Evolutionary conservation across 2,113 vertebrate genomes (phyloP).

Genomic region (Daubentonia madagascariensis): DNA sequence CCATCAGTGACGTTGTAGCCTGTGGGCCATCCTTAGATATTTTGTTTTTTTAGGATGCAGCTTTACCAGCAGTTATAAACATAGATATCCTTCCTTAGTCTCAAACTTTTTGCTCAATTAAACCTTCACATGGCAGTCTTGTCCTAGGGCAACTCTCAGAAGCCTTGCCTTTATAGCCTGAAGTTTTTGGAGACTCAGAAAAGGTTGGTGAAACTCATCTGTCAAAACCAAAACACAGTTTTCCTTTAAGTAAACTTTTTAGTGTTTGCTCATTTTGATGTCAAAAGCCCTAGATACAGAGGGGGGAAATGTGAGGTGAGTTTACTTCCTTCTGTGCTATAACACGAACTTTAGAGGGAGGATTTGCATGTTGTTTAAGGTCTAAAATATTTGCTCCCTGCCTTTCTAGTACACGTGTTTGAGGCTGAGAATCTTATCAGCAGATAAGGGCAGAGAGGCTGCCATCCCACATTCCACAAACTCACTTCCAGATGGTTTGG

Average conservation of each 20-base stretch:
- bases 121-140: not conserved
- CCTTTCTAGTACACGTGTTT: constrained; percentile 60
- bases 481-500: constrained; percentile 80
- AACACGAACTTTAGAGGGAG: constrained; percentile 37
- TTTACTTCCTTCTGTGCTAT: not conserved
- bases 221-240: not conserved
- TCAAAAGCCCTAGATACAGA: not conserved
- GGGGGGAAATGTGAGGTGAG: not conserved
- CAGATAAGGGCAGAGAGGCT: constrained; percentile 80
- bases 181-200: not conserved
- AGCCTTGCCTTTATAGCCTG: not conserved
- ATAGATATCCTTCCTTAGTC: not conserved
- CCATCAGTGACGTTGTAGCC: not conserved
- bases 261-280: not conserved
- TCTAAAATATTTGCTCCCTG: constrained; percentile 72
- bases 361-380: constrained; percentile 45
- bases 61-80: not conserved
- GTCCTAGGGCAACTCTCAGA: not conserved
- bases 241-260: not conserved
- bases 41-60: not conserved
- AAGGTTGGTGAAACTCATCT: not conserved
- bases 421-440: constrained; percentile 78
- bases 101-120: not conserved
- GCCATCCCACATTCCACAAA: constrained; percentile 81
- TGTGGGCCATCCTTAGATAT: not conserved